These are phyloP conservation scores for Apogon talboti DNA, from an alignment of 2,797 vertebrate species.

Conservation along the genomic window DNA sequence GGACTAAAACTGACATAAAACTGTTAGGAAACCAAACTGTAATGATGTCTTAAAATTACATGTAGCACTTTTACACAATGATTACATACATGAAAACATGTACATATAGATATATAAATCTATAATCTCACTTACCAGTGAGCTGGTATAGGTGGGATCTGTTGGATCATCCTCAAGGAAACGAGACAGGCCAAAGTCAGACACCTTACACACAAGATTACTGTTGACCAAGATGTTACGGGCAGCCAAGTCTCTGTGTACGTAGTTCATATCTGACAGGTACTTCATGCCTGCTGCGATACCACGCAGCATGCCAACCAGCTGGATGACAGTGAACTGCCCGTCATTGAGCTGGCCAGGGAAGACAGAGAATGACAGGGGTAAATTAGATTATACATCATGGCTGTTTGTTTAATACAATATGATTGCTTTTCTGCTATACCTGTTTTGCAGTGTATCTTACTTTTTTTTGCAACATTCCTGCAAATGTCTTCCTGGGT, in stretches of 20 bases:
- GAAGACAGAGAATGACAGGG: conserved; percentile 40
- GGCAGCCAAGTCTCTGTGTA: conserved; percentile 96
- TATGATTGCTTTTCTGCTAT: conserved; percentile 14
- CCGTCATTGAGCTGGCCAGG: conserved; percentile 92
- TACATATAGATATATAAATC: neutral
- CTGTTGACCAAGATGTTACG: conserved; percentile 99
- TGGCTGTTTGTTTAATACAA: conserved; percentile 35
- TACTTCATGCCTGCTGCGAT: conserved; percentile 99
- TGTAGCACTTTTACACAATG: conserved; percentile 45
- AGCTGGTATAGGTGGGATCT: conserved; percentile 98
- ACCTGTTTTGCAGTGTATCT: conserved; percentile 1
- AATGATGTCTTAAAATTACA: conserved; percentile 43
- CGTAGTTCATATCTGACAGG: conserved; percentile 97
- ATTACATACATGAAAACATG: conserved; percentile 27
- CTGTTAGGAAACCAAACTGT: neutral
- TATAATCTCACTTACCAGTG: conserved; percentile 86
- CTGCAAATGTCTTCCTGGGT: conserved; percentile 7
- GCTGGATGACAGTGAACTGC: conserved; percentile 98
- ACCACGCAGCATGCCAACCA: conserved; percentile 96
- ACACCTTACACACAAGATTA: conserved; percentile 98
- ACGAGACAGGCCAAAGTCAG: conserved; percentile 96
- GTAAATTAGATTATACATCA: conserved; percentile 42
- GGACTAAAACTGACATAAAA: neutral
- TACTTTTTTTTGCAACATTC: neutral
- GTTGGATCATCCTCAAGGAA: conserved; percentile 95